A percentile compares a stretch with the other conserved stretches of the same genome.
These are phyloP conservation scores for Lamellibrachia luymesi DNA, from an alignment of 1,140 invertebrate genomes.

Conservation along the genomic window DNA sequence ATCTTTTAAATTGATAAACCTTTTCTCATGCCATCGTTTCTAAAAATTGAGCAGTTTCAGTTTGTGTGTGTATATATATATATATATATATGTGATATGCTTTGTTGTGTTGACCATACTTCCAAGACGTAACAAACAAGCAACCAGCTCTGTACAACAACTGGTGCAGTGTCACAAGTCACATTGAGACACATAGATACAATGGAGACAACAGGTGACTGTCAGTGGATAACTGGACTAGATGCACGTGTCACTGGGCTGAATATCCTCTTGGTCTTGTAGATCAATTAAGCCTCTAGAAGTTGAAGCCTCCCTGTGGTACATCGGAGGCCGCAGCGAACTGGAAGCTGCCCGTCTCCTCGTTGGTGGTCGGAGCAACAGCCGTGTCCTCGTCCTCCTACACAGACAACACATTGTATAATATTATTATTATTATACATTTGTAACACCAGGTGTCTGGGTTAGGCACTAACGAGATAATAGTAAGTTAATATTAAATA, in stretches of 20 bases:
- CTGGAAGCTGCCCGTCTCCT: constrained; percentile 68
- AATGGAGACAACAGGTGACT: not conserved
- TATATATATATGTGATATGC: not conserved
- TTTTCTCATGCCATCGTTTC: not conserved
- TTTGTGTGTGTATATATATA: no score
- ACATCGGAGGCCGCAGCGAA: constrained; percentile 47
- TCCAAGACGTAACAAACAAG: no score
- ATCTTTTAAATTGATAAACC: not conserved
- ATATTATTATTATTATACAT: no score
- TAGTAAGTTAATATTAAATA: constrained; percentile 5
- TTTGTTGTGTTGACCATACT: not conserved
- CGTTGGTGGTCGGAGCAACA: constrained; percentile 73
- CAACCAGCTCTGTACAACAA: no score
- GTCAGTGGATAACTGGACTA: not conserved
- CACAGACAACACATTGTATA: constrained; percentile 50
- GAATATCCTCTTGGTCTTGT: not conserved
- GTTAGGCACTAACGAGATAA: not conserved
- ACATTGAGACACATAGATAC: not conserved
- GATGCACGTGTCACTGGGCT: not conserved
- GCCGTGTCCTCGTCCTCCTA: constrained; percentile 78
- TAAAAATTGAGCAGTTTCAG: not conserved
- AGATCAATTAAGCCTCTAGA: constrained; percentile 29
- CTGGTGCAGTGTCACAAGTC: not conserved
- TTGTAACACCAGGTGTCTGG: no score
- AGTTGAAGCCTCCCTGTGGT: constrained; percentile 44